Evolutionary conservation across 2,113 vertebrate genomes (phyloP).

Genomic region (Callaeas wilsoni): DNA sequence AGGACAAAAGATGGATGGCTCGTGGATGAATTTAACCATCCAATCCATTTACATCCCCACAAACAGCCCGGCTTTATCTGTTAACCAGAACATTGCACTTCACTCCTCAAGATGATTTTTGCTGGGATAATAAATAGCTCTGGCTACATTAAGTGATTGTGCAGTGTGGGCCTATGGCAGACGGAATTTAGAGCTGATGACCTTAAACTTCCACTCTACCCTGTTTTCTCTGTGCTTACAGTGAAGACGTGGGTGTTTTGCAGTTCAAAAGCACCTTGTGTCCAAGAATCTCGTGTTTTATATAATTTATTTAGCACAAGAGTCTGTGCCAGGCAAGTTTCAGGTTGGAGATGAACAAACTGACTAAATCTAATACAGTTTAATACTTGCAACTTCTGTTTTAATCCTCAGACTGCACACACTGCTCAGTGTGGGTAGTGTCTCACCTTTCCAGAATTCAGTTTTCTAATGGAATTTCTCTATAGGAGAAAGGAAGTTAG

Average conservation of each 20-base stretch:
- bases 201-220: not conserved
- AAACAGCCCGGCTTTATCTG: not conserved
- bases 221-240: not conserved
- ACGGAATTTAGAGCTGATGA: not conserved
- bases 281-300: not conserved
- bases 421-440: not conserved
- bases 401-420: not conserved
- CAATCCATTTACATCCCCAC: constrained; percentile 1
- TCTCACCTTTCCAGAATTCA: not conserved
- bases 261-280: not conserved
- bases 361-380: not conserved
- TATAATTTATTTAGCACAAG: not conserved
- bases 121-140: constrained; percentile 1
- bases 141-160: not conserved
- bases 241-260: not conserved
- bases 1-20: constrained; percentile 64
- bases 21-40: constrained; percentile 49
- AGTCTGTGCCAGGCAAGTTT: not conserved
- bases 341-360: not conserved
- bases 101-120: constrained; percentile 21
- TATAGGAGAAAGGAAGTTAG: not conserved
- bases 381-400: not conserved
- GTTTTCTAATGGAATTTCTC: not conserved
- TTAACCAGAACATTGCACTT: constrained; percentile 6
- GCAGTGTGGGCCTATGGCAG: not conserved